Evolutionary conservation across 2,113 vertebrate species (phyloP), one percentile per base, ranked within the genome.

Genomic region (Apeltes quadracus): DNA sequence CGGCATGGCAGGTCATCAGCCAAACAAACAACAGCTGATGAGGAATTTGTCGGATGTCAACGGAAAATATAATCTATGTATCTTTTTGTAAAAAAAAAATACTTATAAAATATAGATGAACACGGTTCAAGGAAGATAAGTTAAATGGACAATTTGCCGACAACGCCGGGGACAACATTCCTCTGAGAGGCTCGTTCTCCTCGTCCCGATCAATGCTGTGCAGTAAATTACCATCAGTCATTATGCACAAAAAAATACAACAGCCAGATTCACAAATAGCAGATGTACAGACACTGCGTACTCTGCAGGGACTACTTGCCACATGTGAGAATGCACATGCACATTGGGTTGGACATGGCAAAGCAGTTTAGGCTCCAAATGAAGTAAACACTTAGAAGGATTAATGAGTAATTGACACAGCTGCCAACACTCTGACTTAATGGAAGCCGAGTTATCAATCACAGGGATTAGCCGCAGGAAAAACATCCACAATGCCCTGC

Each of bases 391-490:
- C 79, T 74, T 57, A 54, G 66, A 78, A 20, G 77, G 90, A 88
- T 87, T 90, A 86, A 85, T 86, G 83, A 84, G 79, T 76, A 86
- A 90, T 78, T 81, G 72, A 87, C 84, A 84, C 67, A 27, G 22
- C 68, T 4, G 68, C 81, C 88, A 81, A 84, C 79, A 78, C 59
- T 29, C 61, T 75, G 83, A 76, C 54, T 81, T 88, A 87, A 88
- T 79, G 78, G 74, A 90, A 67, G n/a, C 58, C 69, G 41, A 85
- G 84, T 84, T 82, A 87, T 88, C 81, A 90, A 88, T 89, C 85
- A 85, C 82, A 69, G 56, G 75, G 81, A 87, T 91, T 86, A 89
- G 77, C 57, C 20, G 46, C 48, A 85, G 79, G 72, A 82, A 80
- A 20, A 84, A 83, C 72, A 88, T 80, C 69, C 74, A 72, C 84